These are phyloP conservation scores for Pomacea maculata DNA, from an alignment of 1,140 invertebrate species.

Conservation along the genomic window DNA sequence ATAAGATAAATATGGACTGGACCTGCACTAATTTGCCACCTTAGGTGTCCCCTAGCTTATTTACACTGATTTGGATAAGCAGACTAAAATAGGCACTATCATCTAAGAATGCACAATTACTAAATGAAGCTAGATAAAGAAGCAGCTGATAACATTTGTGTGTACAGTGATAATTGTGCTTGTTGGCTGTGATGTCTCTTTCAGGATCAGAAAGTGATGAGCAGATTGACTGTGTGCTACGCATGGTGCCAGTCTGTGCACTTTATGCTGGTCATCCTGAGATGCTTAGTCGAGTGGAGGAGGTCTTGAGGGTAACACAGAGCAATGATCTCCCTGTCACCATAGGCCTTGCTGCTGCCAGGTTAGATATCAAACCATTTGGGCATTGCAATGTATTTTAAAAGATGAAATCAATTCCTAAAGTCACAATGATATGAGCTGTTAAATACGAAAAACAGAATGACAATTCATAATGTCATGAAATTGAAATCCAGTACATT, in stretches of 20 bases:
- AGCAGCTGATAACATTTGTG: background rate
- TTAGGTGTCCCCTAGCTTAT: background rate
- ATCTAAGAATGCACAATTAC: background rate
- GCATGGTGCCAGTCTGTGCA: slow-evolving; percentile 51
- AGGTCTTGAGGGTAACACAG: slow-evolving; percentile 48
- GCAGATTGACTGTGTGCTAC: slow-evolving; percentile 50
- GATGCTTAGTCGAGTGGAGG: slow-evolving; percentile 48
- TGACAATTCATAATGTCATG: no score
- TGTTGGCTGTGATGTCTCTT: slow-evolving; percentile 6
- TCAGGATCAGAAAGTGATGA: slow-evolving; percentile 48
- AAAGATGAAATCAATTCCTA: no score
- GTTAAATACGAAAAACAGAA: no score
- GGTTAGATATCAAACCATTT: slow-evolving; percentile 30
- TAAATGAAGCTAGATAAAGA: background rate
- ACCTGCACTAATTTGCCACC: no score
- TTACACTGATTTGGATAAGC: background rate
- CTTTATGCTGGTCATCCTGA: slow-evolving; percentile 56
- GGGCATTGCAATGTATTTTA: no score
- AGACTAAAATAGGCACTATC: background rate
- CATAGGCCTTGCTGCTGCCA: slow-evolving; percentile 49
- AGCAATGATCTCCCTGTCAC: slow-evolving; percentile 43
- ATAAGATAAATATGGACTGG: no score
- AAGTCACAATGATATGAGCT: no score
- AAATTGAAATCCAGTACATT: no score
- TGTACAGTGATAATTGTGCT: background rate